Evolutionary conservation across 2,888 invertebrate genomes (phyloP).

Genomic region (Neoaliturus tenellus): DNA sequence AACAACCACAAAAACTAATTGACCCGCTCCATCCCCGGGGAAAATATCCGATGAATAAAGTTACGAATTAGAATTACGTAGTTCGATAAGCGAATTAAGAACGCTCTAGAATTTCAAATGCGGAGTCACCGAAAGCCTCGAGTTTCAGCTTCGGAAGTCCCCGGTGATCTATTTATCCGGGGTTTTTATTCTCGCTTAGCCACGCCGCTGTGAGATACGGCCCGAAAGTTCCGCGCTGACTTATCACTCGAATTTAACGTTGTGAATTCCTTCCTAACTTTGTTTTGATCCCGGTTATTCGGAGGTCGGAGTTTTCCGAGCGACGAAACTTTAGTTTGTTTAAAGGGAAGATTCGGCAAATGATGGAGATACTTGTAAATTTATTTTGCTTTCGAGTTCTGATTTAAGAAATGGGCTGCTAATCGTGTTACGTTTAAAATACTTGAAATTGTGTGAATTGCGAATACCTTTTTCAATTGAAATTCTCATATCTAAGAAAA

Average conservation of each 20-base stretch:
- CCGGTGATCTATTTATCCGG: slow-evolving; percentile 29
- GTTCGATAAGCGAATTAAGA: slow-evolving; percentile 48
- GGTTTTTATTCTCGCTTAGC: slow-evolving; percentile 44
- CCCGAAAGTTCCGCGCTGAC: background rate
- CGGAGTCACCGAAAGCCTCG: background rate
- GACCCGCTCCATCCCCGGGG: background rate
- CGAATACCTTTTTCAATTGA: too few relatives aligned
- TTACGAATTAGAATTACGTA: slow-evolving; percentile 6
- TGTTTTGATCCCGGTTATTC: slow-evolving; percentile 29
- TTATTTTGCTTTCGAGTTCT: too few relatives aligned
- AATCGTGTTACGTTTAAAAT: too few relatives aligned
- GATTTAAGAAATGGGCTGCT: too few relatives aligned
- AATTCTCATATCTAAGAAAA: too few relatives aligned
- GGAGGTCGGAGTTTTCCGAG: slow-evolving; percentile 1
- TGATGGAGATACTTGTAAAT: background rate
- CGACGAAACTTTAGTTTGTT: slow-evolving; percentile 2
- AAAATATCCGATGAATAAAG: slow-evolving; percentile 28
- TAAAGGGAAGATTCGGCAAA: background rate
- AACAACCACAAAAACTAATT: slow-evolving; percentile 53
- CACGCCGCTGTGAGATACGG: slow-evolving; percentile 3
- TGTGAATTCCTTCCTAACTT: slow-evolving; percentile 45
- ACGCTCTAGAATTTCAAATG: slow-evolving; percentile 36
- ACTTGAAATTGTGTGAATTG: too few relatives aligned
- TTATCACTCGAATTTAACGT: background rate
- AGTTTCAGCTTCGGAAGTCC: slow-evolving; percentile 34